Percentiles rank a stretch among this genome's conserved stretches.
Conservation (phyloP, 64 coral and sea anemone genomes). For the Montipora efflorescens region DNA sequence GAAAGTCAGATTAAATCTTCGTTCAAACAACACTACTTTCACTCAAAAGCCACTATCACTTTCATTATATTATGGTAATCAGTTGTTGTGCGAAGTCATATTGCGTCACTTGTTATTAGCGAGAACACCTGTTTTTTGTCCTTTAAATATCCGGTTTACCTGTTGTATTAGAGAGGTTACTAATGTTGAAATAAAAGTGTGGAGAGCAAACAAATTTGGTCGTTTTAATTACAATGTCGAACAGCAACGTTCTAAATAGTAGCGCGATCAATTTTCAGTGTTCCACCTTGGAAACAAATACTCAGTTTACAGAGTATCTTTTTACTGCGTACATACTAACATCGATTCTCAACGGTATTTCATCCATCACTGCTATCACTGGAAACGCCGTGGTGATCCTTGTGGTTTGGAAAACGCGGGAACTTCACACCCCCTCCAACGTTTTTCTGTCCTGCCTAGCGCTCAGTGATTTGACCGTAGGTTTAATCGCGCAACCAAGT, state of each 20-base stretch:
- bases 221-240: neutral
- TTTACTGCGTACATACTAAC: constrained; percentile 31
- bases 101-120: neutral
- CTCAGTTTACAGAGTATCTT: neutral
- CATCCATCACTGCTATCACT: constrained; percentile 36
- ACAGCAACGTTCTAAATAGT: neutral
- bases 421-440: constrained; percentile 58
- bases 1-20: no score
- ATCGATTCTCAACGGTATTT: constrained; percentile 46
- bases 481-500: constrained; percentile 64
- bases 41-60: no score
- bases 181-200: no score
- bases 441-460: constrained; percentile 70
- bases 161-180: neutral
- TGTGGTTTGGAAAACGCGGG: constrained; percentile 46
- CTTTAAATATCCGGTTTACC: neutral
- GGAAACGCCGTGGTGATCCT: constrained; percentile 64
- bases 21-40: no score
- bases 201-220: no score
- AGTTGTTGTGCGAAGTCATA: neutral
- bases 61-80: neutral
- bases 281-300: constrained; percentile 1
- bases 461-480: constrained; percentile 59
- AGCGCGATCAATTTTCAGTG: neutral
- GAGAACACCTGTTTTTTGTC: neutral